phyloP scores from a whole-genome alignment of 2,113 vertebrate species.

The Dryoscopus gambensis region DNA sequence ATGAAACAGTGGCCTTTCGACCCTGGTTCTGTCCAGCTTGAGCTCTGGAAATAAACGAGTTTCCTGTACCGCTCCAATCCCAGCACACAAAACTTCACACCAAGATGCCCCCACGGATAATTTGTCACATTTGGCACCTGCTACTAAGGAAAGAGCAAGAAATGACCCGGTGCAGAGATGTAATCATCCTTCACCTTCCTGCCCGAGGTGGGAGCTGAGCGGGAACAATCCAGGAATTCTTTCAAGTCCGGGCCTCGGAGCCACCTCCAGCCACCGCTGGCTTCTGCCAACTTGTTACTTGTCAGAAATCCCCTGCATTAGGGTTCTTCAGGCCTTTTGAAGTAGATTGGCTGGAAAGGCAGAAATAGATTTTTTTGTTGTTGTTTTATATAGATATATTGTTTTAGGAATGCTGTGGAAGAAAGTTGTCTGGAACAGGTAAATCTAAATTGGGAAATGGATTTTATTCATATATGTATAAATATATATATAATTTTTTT shows the following conservation, averaged over 20 bases:
- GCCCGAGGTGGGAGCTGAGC: conserved; percentile 1
- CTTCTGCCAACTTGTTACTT: conserved; percentile 14
- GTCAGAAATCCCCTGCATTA: background rate
- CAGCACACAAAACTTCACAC: conserved; percentile 44
- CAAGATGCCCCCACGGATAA: conserved; percentile 34
- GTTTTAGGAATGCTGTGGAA: background rate
- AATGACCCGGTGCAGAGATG: conserved; percentile 56
- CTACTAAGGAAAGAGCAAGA: conserved; percentile 47
- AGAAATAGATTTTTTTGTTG: background rate
- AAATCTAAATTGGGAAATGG: background rate
- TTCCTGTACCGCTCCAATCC: conserved; percentile 47
- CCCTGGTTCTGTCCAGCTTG: conserved; percentile 21
- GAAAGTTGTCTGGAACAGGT: background rate
- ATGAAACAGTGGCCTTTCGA: conserved; percentile 21
- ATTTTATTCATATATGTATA: background rate
- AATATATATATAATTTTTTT: background rate
- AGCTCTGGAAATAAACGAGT: conserved; percentile 64
- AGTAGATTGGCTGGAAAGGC: conserved; percentile 12
- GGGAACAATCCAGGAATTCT: background rate
- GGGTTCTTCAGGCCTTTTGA: conserved; percentile 5
- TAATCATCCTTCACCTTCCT: conserved; percentile 72
- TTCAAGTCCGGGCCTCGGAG: background rate
- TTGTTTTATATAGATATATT: background rate
- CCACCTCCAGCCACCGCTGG: background rate
- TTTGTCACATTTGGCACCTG: conserved; percentile 70